phyloP scores from a whole-genome alignment of 92 coral and sea anemone species.

The Epizoanthus fatuus region DNA sequence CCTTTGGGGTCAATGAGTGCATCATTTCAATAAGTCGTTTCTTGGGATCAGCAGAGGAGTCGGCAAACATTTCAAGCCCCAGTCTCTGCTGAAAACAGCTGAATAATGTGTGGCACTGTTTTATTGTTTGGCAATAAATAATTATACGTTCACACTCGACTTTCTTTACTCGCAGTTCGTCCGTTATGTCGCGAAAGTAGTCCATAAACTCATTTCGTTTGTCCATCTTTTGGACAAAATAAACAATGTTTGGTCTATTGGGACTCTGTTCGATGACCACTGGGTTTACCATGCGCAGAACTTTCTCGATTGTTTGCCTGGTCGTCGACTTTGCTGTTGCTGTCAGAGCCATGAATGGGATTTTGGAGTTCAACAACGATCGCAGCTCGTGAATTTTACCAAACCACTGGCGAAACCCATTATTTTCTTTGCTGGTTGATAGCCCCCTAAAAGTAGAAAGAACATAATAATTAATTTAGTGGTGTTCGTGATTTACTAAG shows the following conservation, averaged over 20 bases:
- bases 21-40: slow-evolving; percentile 37
- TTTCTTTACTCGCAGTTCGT: background rate
- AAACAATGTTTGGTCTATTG: background rate
- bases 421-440: background rate
- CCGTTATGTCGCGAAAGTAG: background rate
- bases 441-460: background rate
- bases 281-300: background rate
- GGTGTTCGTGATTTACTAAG: background rate
- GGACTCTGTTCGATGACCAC: background rate
- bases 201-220: background rate
- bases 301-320: background rate
- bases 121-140: slow-evolving; percentile 1
- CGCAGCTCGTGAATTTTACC: background rate
- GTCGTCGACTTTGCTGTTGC: slow-evolving; percentile 12
- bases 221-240: background rate
- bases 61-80: slow-evolving; percentile 1
- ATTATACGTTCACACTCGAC: background rate
- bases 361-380: background rate
- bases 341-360: slow-evolving; percentile 1
- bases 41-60: slow-evolving; percentile 1
- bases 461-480: background rate
- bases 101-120: background rate
- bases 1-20: slow-evolving; percentile 19
- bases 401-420: slow-evolving; percentile 5
- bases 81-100: background rate